Evolutionary conservation across 2,113 vertebrate species (phyloP), one percentile per base, ranked within the genome.

Genomic region (Pterophyllum scalare): DNA sequence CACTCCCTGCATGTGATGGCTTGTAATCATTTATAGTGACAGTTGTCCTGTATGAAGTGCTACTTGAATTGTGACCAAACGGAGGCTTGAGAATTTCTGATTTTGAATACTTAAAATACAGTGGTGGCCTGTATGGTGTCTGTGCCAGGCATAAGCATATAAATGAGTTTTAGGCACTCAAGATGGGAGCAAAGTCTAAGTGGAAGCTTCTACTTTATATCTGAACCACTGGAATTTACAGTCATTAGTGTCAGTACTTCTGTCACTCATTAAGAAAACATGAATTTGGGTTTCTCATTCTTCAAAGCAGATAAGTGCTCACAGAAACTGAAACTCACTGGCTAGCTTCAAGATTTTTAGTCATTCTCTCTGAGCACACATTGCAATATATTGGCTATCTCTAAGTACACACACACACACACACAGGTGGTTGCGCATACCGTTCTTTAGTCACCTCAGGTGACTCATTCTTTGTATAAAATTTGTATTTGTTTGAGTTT

Each of bases 1-100:
- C 59, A 61, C 82, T 83, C 70, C 57, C 19, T 87, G 81, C 91
- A 90, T 88, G 88, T 52, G 58, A 74, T 52, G 33, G 12, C 74
- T 24, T 70, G 54, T 70, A 59, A 38, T 19, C n/a, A n/a, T 46
- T 67, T 33, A 26, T 60, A 52, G 70, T 60, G 59, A 79, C 60
- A 31, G 75, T 56, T 62, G 3, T 57, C 52, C 40, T 38, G 28
- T 64, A 26, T 79, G 75, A 67, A 38, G 43, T 79, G 61, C 31
- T 43, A 59, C 33, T 46, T 31, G 19, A 82, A 33, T 26, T 72
- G 52, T 72, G 24, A 82, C 52, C 61, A 24, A 80, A 84, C 38
- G 56, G 52, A 67, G 40, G 40, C 67, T 54, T 72, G 26, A 72
- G 46, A 11, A 54, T 54, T 72, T 54, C 35, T 74, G 15, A 58